Evolutionary conservation across 2,797 vertebrate genomes (phyloP).

Genomic region (Okamejei kenojei): DNA sequence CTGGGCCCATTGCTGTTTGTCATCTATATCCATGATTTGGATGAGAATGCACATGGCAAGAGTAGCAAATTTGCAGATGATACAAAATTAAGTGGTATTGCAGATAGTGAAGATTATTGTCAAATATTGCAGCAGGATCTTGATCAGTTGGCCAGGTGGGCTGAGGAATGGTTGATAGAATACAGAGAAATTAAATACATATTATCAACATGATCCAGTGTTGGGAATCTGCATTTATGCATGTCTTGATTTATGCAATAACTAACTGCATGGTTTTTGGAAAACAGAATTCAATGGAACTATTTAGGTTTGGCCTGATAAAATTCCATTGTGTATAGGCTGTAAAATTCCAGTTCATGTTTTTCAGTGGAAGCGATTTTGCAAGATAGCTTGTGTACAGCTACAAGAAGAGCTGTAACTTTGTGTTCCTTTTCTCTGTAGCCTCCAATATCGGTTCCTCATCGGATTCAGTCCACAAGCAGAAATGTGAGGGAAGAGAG

Average conservation of each 20-base stretch:
- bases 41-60: no score
- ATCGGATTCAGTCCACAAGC: slow-evolving; percentile 89
- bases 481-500: slow-evolving; percentile 89
- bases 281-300: background rate
- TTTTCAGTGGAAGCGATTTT: background rate
- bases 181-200: no score
- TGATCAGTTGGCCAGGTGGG: no score
- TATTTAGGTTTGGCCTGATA: background rate
- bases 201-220: background rate
- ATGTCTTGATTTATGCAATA: slow-evolving; percentile 23
- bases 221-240: background rate
- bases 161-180: background rate
- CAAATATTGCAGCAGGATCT: no score
- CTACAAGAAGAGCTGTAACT: background rate
- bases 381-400: background rate
- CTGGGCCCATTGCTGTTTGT: no score
- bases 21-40: no score
- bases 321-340: background rate
- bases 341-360: background rate
- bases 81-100: no score
- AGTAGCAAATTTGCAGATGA: no score
- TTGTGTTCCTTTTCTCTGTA: slow-evolving; percentile 48
- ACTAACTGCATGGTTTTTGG: slow-evolving; percentile 25
- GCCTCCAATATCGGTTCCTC: slow-evolving; percentile 85
- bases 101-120: no score